Evolutionary conservation across 1,140 invertebrate species (phyloP).

Genomic region (Drosophila elegans): DNA sequence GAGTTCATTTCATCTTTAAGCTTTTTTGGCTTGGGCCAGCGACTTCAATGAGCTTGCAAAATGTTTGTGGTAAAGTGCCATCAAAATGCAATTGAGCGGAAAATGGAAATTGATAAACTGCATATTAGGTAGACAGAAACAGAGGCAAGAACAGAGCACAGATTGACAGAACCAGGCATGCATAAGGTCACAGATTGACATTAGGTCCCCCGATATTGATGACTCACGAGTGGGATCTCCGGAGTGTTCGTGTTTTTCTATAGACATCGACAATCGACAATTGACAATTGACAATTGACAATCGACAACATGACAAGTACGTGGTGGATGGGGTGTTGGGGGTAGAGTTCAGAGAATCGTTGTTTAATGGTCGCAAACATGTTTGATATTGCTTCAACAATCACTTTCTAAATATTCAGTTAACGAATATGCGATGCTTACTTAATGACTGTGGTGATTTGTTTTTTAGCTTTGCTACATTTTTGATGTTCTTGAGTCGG

Average conservation of each 20-base stretch:
- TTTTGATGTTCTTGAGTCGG: constrained; percentile 14
- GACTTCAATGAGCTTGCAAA: constrained; percentile 35
- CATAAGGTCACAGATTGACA: constrained; percentile 21
- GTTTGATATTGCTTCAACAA: constrained; percentile 40
- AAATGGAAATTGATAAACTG: constrained; percentile 41
- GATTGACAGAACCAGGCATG: constrained; percentile 19
- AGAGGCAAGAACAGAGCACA: constrained; percentile 3
- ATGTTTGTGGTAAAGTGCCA: constrained; percentile 33
- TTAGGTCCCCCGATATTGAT: constrained; percentile 52
- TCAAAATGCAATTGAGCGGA: constrained; percentile 44
- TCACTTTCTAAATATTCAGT: constrained; percentile 77
- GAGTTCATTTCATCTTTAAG: neutral
- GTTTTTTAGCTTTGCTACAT: constrained; percentile 5
- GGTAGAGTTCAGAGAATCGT: constrained; percentile 36
- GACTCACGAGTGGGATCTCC: constrained; percentile 80
- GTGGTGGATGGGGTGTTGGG: constrained; percentile 25
- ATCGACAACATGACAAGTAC: constrained; percentile 43
- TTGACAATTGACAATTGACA: constrained; percentile 4
- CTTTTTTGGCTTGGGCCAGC: constrained; percentile 2
- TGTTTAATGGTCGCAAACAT: constrained; percentile 46
- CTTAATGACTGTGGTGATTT: constrained; percentile 28
- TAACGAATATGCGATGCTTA: constrained; percentile 58
- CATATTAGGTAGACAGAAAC: constrained; percentile 27
- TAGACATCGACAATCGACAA: constrained; percentile 56
- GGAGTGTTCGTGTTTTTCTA: constrained; percentile 73